A percentile compares a stretch with the other conserved stretches of the same genome.
phyloP scores from a whole-genome alignment of 2,888 invertebrate genomes.

The Cheilosia urbana region DNA sequence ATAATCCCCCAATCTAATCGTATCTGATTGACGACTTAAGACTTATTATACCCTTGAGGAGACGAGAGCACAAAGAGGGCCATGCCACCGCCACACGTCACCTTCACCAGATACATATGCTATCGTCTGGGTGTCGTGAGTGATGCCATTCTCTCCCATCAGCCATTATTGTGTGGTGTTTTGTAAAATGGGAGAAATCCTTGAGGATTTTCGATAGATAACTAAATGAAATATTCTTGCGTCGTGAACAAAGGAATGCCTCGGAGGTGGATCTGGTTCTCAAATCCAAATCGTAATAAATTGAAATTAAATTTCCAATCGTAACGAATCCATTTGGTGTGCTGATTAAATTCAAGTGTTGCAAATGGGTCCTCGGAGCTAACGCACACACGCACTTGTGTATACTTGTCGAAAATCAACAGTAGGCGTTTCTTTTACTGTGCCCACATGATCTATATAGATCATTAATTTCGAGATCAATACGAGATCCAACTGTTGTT shows the following conservation, averaged over 20 bases:
- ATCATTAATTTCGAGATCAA: too few relatives aligned
- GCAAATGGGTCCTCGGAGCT: too few relatives aligned
- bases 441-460: too few relatives aligned
- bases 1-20: conserved; percentile 52
- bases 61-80: neutral
- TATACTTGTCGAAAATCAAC: too few relatives aligned
- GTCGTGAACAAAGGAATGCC: neutral
- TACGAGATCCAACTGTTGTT: too few relatives aligned
- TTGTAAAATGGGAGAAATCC: conserved; percentile 11
- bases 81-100: neutral
- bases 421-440: too few relatives aligned
- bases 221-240: conserved; percentile 1
- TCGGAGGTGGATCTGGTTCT: neutral
- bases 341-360: too few relatives aligned
- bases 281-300: too few relatives aligned
- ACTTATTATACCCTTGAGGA: conserved; percentile 11
- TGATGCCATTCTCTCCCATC: neutral
- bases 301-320: too few relatives aligned
- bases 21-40: conserved; percentile 37
- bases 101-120: neutral
- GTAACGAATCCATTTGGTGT: too few relatives aligned
- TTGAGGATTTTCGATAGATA: conserved; percentile 30
- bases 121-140: neutral
- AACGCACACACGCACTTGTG: too few relatives aligned
- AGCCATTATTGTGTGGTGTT: conserved; percentile 13